phyloP scores from a whole-genome alignment of 2,888 invertebrate genomes.

The Erebia ligea region DNA sequence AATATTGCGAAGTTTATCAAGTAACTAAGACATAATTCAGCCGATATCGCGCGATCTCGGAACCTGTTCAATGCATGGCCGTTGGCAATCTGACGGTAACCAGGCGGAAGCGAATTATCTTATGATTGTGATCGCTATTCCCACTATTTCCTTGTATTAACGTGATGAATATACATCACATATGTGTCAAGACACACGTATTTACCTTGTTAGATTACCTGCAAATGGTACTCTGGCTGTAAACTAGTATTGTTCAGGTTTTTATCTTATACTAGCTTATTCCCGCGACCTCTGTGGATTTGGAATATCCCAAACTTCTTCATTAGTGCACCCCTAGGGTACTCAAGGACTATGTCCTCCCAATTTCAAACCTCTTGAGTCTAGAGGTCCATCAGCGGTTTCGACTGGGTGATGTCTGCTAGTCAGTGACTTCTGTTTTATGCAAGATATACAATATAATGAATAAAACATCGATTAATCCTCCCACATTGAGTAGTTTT shows the following conservation, averaged over 20 bases:
- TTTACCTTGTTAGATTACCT: neutral
- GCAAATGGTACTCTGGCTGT: neutral
- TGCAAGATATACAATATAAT: too few relatives aligned
- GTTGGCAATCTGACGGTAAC: constrained; percentile 18
- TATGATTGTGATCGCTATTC: constrained; percentile 23
- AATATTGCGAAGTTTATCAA: constrained; percentile 14
- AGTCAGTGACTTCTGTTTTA: too few relatives aligned
- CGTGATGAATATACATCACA: constrained; percentile 5
- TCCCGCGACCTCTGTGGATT: too few relatives aligned
- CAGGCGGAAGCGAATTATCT: constrained; percentile 26
- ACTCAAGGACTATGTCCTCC: too few relatives aligned
- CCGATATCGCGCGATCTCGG: constrained; percentile 5
- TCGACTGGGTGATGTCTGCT: too few relatives aligned
- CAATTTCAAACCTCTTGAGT: too few relatives aligned
- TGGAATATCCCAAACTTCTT: too few relatives aligned
- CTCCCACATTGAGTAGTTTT: neutral
- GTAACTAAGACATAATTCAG: constrained; percentile 22
- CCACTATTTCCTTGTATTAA: constrained; percentile 20
- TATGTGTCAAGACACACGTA: neutral
- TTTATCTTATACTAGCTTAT: too few relatives aligned
- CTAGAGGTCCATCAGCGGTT: too few relatives aligned
- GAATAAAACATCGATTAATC: too few relatives aligned
- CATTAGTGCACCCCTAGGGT: too few relatives aligned
- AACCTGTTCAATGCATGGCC: constrained; percentile 5
- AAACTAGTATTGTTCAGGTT: neutral